A percentile compares a stretch with the other conserved stretches of the same genome.
These are phyloP conservation scores for Haliaeetus leucogaster DNA, from an alignment of 2,113 vertebrate species.

Conservation along the genomic window DNA sequence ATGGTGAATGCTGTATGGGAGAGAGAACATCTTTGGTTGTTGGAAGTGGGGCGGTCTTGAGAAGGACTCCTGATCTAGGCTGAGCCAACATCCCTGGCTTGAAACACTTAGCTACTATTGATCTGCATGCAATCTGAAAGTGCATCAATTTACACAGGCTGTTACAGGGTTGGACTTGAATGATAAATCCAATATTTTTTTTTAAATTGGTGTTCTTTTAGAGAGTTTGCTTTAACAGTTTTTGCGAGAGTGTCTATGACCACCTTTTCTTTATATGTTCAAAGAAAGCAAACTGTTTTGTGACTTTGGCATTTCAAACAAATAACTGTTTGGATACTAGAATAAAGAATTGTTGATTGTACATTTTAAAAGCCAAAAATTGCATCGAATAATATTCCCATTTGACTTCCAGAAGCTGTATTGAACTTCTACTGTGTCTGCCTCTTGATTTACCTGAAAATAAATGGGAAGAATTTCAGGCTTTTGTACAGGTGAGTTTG, in stretches of 20 bases:
- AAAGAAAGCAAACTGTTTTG: background rate
- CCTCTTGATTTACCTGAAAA: constrained; percentile 85
- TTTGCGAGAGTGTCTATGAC: background rate
- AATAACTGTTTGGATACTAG: background rate
- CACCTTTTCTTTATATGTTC: background rate
- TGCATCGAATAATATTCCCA: background rate
- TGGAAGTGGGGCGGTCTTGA: background rate
- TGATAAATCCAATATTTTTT: no score
- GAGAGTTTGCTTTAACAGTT: background rate
- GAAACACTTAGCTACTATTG: background rate
- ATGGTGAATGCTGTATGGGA: background rate
- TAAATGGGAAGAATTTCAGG: constrained; percentile 87
- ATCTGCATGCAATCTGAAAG: background rate
- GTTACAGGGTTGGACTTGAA: background rate
- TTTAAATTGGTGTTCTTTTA: background rate
- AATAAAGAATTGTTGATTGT: background rate
- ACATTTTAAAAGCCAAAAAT: background rate
- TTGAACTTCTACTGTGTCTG: constrained; percentile 89
- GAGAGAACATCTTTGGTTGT: background rate
- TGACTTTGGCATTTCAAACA: background rate
- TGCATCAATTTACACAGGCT: background rate
- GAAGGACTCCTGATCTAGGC: background rate
- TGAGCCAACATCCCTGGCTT: background rate
- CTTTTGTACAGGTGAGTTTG: constrained; percentile 86
- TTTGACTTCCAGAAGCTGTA: constrained; percentile 86